Evolutionary conservation across 2,888 invertebrate species (phyloP).

Genomic region (Mimumesa dahlbomi): DNA sequence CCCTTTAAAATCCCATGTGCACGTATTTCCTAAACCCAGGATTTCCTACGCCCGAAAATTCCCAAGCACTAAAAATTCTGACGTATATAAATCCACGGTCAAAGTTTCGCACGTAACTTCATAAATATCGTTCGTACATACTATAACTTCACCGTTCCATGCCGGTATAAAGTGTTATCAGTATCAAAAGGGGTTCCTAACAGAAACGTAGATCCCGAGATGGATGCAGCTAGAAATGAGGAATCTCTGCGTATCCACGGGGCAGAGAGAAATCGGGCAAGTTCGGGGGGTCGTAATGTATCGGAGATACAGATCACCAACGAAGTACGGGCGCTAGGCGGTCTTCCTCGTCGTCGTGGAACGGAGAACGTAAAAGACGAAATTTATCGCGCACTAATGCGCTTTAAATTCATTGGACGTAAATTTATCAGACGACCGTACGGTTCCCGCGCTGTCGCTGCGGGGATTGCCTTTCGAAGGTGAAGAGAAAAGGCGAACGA

Average conservation of each 20-base stretch:
- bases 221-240: not conserved
- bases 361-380: conserved; percentile 18
- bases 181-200: not conserved
- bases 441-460: conserved; percentile 54
- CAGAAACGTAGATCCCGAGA: not conserved
- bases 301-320: conserved; percentile 19
- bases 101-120: no score
- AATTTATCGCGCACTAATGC: conserved; percentile 51
- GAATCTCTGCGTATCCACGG: not conserved
- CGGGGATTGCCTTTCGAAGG: conserved; percentile 33
- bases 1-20: no score
- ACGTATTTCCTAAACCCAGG: no score
- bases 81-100: no score
- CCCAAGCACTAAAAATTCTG: no score
- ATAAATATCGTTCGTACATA: no score
- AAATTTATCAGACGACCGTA: conserved; percentile 47
- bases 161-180: no score
- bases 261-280: not conserved
- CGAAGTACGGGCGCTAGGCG: conserved; percentile 8
- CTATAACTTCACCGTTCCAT: no score
- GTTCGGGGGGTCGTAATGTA: not conserved
- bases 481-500: conserved; percentile 20
- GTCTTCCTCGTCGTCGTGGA: conserved; percentile 10
- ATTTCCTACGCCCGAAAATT: no score
- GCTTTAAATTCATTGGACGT: conserved; percentile 54